Base-by-base conservation (phyloP, 2,888 invertebrate genomes). In the Aromia moschata region DNA sequence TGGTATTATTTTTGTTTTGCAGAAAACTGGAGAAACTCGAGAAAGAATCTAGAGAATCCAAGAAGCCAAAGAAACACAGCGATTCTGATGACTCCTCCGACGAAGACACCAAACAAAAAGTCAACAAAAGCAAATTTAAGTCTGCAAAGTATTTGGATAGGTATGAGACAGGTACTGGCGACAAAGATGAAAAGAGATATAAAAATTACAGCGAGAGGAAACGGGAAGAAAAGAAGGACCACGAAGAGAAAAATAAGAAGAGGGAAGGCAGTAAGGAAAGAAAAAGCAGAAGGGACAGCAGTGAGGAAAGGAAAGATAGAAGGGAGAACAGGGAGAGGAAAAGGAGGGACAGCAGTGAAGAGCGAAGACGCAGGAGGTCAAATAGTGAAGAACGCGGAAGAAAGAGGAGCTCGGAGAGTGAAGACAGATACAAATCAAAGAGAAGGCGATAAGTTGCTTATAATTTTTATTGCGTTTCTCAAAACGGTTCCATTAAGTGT, bases 151-250 rank as follows among this genome's bases (percentile, higher is more conserved):
- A 60, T 12, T 56, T 47, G 12, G 44, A 59, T 14, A 47, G 56
- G 9, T 46, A 53, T 17, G 43, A 49, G 2, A 58, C 64, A 1
- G 61, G 59, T 51, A 30, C 40, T 60, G 60, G 58, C 59, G 64
- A 60, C 16, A 63, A 65, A 60, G 68, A 62, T 33, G 61, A 37
- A 55, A 65, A 65, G 59, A 64, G 58, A 45, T 66, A 65, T 11
- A 62, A 59, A 40, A 46, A 58, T 33, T 46, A 64, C 54, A 43
- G 67, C 63, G 36, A 60, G 51, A 47, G 56, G 51, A 62, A 74
- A 70, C 61, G 74, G 70, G 64, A 79, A 74, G 64, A 79, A 77
- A 72, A 74, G 70, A 41, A 17, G 40, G 36, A 43, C 1, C 20
- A 46, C 4, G 11, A 14, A 17, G 33, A 33, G 2, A 20, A 25